Evolutionary conservation across 1,140 invertebrate species (phyloP).

Genomic region (Leptonema lineaticorne): DNA sequence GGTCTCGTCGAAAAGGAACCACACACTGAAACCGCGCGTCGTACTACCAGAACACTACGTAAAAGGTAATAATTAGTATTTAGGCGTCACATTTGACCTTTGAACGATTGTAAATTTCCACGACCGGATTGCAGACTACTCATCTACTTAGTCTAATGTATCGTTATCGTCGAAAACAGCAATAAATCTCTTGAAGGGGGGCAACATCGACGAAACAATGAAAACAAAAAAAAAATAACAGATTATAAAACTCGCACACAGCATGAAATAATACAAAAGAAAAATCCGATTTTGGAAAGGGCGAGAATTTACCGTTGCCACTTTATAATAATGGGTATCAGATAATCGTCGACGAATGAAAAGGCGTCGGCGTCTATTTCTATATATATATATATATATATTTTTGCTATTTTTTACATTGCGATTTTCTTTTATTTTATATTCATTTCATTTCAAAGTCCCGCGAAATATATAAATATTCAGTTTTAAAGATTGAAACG

Average conservation of each 20-base stretch:
- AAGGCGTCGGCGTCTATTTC: too few species aligned
- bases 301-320: too few species aligned
- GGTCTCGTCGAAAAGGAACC: constrained; percentile 59
- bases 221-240: too few species aligned
- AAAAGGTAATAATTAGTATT: constrained; percentile 59
- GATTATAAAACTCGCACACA: background rate
- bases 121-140: constrained; percentile 12
- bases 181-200: constrained; percentile 18
- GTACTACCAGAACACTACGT: constrained; percentile 70
- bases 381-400: too few species aligned
- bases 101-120: constrained; percentile 5
- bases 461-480: background rate
- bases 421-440: background rate
- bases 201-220: too few species aligned
- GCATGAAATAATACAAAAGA: too few species aligned
- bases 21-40: constrained; percentile 63
- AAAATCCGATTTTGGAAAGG: constrained; percentile 21
- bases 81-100: constrained; percentile 3
- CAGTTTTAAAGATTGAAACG: background rate
- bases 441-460: background rate
- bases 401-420: constrained; percentile 27
- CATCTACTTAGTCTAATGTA: constrained; percentile 17
- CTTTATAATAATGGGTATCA: too few species aligned
- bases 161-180: constrained; percentile 13
- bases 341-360: too few species aligned